Conservation (phyloP, 37 sponge, comb jelly and placozoan genomes). For the Axinella damicornis region DNA sequence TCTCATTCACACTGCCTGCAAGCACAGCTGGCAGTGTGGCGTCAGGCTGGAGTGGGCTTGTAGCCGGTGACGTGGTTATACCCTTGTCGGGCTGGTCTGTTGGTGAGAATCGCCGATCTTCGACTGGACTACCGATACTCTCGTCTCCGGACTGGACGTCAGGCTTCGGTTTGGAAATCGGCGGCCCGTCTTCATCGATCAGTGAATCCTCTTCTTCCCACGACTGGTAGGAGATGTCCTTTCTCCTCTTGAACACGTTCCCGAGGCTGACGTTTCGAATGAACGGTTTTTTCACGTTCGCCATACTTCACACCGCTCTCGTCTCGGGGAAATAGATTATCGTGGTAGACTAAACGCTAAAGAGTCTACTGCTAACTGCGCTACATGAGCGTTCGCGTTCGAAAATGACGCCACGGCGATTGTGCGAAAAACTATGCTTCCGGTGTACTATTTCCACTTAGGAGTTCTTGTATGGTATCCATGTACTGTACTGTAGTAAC, state of each 20-base stretch:
- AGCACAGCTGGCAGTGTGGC: too few species aligned
- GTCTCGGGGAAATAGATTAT: too few species aligned
- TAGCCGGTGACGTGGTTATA: neutral
- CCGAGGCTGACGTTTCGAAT: constrained; percentile 7
- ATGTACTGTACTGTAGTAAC: too few species aligned
- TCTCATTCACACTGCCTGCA: neutral
- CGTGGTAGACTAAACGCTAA: too few species aligned
- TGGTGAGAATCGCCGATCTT: too few species aligned
- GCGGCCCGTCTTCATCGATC: neutral
- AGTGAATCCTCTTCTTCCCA: constrained; percentile 51
- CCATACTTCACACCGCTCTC: neutral
- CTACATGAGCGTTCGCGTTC: too few species aligned
- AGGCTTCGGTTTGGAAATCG: neutral
- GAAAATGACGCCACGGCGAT: too few species aligned
- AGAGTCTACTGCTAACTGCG: too few species aligned
- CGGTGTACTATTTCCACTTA: too few species aligned
- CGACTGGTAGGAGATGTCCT: constrained; percentile 25
- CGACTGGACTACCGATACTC: neutral
- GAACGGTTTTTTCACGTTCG: constrained; percentile 28
- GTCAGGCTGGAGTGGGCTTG: too few species aligned
- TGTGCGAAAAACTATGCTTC: too few species aligned
- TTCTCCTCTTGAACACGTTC: constrained; percentile 27
- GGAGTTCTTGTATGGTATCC: too few species aligned
- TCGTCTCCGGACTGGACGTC: neutral
- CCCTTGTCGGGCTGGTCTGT: neutral